Evolutionary conservation across 2,113 vertebrate genomes (phyloP).

Genomic region (Caranx ignobilis): DNA sequence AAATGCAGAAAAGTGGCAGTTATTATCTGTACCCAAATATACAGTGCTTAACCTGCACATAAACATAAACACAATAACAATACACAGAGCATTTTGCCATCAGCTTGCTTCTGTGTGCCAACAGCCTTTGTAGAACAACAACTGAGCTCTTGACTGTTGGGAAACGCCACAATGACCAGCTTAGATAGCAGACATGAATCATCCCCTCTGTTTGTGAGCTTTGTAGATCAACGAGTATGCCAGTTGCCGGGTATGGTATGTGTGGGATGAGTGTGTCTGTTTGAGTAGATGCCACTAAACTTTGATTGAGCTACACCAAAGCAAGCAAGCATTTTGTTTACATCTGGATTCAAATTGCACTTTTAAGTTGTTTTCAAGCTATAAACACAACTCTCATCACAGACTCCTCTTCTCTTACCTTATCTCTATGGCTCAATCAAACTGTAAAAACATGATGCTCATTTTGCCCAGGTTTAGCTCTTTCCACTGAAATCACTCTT

Average conservation of each 20-base stretch:
- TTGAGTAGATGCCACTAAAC: neutral
- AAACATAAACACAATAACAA: conserved; percentile 33
- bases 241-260: conserved; percentile 13
- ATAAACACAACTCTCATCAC: too few relatives aligned
- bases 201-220: conserved; percentile 63
- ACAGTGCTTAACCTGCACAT: neutral
- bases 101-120: conserved; percentile 12
- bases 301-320: neutral
- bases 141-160: conserved; percentile 48
- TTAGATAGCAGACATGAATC: conserved; percentile 78
- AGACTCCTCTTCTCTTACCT: too few relatives aligned
- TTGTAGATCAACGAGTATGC: conserved; percentile 50
- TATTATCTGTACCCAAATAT: neutral
- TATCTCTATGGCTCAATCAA: too few relatives aligned
- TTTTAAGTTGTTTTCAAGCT: too few relatives aligned
- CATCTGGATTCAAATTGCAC: too few relatives aligned
- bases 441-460: too few relatives aligned
- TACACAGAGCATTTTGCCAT: conserved; percentile 16
- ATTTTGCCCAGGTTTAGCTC: too few relatives aligned
- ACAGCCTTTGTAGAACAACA: conserved; percentile 54
- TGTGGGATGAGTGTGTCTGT: neutral
- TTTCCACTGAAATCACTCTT: neutral
- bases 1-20: conserved; percentile 22
- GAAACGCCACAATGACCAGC: conserved; percentile 64
- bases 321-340: neutral